Evolutionary conservation across 2,113 vertebrate species (phyloP).

Genomic region (Bubo blakistoni): DNA sequence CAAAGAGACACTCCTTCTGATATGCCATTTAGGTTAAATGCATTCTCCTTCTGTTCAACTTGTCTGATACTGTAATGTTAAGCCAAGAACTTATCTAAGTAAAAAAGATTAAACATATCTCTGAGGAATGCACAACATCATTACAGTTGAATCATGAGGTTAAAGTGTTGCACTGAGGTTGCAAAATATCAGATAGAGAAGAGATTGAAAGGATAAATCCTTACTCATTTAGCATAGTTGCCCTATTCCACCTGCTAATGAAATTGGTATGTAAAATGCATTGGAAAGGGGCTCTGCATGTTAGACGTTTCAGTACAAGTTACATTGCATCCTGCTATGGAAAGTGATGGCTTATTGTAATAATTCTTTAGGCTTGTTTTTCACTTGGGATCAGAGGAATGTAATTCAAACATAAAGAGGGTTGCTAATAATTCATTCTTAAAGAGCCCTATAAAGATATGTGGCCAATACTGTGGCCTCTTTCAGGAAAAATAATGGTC

Average conservation of each 20-base stretch:
- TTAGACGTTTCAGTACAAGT: background rate
- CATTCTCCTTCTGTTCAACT: constrained; percentile 18
- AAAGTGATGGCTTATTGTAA: constrained; percentile 53
- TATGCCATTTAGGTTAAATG: background rate
- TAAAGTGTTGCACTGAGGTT: constrained; percentile 48
- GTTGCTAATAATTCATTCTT: constrained; percentile 36
- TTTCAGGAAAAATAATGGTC: constrained; percentile 41
- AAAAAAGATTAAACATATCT: constrained; percentile 57
- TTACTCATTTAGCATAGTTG: constrained; percentile 39
- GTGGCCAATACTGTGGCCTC: constrained; percentile 6
- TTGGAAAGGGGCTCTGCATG: background rate
- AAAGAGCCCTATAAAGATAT: constrained; percentile 38
- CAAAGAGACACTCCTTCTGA: constrained; percentile 3
- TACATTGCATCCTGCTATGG: background rate
- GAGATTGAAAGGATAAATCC: constrained; percentile 26
- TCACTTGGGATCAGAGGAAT: constrained; percentile 31
- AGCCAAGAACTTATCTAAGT: constrained; percentile 44
- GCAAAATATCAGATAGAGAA: constrained; percentile 16
- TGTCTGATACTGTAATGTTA: constrained; percentile 27
- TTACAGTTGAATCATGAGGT: constrained; percentile 54
- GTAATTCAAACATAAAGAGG: constrained; percentile 46
- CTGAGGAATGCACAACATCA: constrained; percentile 37
- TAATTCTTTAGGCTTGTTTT: constrained; percentile 52
- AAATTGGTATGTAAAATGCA: constrained; percentile 32
- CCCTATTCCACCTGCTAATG: constrained; percentile 38